phyloP scores from a whole-genome alignment of 2,797 vertebrate species.

The Notolabrus celidotus region DNA sequence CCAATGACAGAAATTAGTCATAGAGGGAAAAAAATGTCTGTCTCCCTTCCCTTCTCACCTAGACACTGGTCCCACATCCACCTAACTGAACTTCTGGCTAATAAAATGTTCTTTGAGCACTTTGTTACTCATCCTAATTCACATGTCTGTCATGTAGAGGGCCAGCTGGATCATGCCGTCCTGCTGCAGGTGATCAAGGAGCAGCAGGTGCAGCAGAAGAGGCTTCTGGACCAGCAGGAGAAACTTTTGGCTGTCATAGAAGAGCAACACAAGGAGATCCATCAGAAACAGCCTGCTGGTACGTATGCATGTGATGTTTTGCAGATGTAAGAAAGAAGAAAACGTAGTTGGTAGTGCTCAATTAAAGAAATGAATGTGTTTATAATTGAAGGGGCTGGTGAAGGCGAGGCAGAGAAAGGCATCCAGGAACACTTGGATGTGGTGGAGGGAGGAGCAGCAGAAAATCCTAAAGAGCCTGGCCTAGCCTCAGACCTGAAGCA shows the following conservation, averaged over 20 bases:
- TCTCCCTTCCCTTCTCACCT: constrained; percentile 21
- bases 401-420: constrained; percentile 68
- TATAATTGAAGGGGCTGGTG: constrained; percentile 58
- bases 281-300: constrained; percentile 90
- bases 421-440: constrained; percentile 64
- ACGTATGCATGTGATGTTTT: constrained; percentile 3
- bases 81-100: constrained; percentile 27
- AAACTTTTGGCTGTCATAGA: constrained; percentile 95
- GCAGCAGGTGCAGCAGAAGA: constrained; percentile 97
- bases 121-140: constrained; percentile 10
- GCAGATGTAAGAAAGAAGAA: background rate
- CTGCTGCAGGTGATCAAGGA: constrained; percentile 96
- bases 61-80: constrained; percentile 23
- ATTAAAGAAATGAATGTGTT: constrained; percentile 8
- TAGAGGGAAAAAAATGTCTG: constrained; percentile 10
- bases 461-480: constrained; percentile 64
- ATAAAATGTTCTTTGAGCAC: background rate
- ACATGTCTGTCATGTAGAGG: constrained; percentile 81
- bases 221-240: constrained; percentile 96
- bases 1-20: background rate
- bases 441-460: constrained; percentile 67
- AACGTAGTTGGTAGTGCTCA: background rate
- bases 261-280: constrained; percentile 98
- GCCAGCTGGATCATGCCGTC: constrained; percentile 90
- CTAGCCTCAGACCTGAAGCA: constrained; percentile 54